A percentile compares a stretch with the other conserved stretches of the same genome.
phyloP scores from a whole-genome alignment of 2,888 invertebrate genomes.

The Embidobia sp. region DNA sequence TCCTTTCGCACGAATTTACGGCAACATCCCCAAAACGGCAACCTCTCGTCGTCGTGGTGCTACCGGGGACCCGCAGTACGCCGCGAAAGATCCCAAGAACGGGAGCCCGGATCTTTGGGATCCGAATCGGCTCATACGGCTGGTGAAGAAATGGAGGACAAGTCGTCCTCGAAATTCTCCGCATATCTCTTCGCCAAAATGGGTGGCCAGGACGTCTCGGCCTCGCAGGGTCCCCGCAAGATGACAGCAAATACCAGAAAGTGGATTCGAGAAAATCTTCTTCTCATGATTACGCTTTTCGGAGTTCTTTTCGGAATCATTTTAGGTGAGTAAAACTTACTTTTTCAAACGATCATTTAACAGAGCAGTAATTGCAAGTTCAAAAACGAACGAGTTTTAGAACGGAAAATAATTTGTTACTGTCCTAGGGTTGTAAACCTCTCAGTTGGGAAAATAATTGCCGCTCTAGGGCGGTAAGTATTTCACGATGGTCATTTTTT shows the following conservation, averaged over 20 bases:
- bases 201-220: slow-evolving; percentile 83
- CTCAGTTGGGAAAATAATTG: too few species aligned
- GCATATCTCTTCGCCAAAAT: slow-evolving; percentile 91
- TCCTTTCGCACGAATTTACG: slow-evolving; percentile 79
- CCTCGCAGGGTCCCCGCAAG: slow-evolving; percentile 85
- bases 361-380: neutral
- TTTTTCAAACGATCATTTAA: neutral
- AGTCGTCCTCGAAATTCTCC: slow-evolving; percentile 84
- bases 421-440: too few species aligned
- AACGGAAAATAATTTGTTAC: too few species aligned
- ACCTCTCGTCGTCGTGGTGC: slow-evolving; percentile 80
- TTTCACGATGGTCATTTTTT: too few species aligned
- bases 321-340: slow-evolving; percentile 84
- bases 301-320: slow-evolving; percentile 90
- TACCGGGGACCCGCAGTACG: slow-evolving; percentile 80
- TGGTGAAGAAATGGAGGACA: slow-evolving; percentile 80
- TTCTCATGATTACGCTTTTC: slow-evolving; percentile 89
- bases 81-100: slow-evolving; percentile 79
- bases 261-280: slow-evolving; percentile 89
- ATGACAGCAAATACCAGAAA: slow-evolving; percentile 85
- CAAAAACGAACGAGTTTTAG: neutral
- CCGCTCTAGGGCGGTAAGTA: too few species aligned
- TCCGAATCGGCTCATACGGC: slow-evolving; percentile 72
- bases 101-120: slow-evolving; percentile 72
- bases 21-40: slow-evolving; percentile 81